phyloP scores from a whole-genome alignment of 2,113 vertebrate genomes.

The Calyptommatus sinebrachiatus region DNA sequence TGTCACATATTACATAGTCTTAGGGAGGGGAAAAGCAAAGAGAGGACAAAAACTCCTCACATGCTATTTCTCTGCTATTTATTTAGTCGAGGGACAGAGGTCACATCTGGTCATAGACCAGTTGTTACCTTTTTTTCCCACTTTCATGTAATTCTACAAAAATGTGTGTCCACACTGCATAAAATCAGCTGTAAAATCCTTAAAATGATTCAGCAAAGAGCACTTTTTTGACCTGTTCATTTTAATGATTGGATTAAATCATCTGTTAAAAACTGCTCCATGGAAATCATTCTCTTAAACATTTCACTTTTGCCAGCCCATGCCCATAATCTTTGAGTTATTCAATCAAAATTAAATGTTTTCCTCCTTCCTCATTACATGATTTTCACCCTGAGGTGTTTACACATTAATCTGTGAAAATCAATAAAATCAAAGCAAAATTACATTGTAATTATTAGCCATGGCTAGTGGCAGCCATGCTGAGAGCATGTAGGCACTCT shows the following conservation, averaged over 20 bases:
- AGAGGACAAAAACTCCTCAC: too few relatives aligned
- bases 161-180: too few relatives aligned
- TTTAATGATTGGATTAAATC: not conserved
- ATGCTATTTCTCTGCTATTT: too few relatives aligned
- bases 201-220: not conserved
- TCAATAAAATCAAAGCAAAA: not conserved
- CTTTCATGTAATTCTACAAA: too few relatives aligned
- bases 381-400: not conserved
- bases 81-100: too few relatives aligned
- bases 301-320: not conserved
- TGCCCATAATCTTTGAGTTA: not conserved
- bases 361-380: not conserved
- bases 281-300: not conserved
- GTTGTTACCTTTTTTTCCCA: too few relatives aligned
- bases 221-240: not conserved
- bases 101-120: too few relatives aligned
- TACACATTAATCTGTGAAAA: not conserved
- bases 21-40: too few relatives aligned
- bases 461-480: not conserved
- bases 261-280: not conserved
- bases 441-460: not conserved
- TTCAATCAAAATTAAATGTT: not conserved
- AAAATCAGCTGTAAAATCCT: too few relatives aligned
- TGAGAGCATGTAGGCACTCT: too few relatives aligned
- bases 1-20: too few relatives aligned